Percentiles rank a stretch among this genome's conserved stretches.
phyloP scores from a whole-genome alignment of 2,113 vertebrate genomes.

The Strix uralensis region DNA sequence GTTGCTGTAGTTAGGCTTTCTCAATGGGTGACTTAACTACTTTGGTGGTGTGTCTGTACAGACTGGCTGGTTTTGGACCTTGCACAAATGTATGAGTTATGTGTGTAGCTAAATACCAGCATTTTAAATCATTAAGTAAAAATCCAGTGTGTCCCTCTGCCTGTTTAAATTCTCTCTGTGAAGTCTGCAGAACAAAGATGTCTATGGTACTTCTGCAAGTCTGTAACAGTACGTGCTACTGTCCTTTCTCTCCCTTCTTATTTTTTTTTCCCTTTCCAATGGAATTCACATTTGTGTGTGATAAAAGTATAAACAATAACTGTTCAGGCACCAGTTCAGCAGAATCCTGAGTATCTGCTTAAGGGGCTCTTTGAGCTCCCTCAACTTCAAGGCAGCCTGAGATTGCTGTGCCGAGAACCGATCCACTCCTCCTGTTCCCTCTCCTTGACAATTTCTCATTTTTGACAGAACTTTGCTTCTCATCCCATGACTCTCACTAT shows the following conservation, averaged over 20 bases:
- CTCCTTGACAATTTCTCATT: constrained; percentile 10
- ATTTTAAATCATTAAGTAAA: not conserved
- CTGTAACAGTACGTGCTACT: rapidly evolving
- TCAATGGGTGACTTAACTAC: rapidly evolving
- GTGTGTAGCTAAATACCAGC: not conserved
- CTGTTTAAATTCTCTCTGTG: not conserved
- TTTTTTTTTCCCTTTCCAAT: not conserved
- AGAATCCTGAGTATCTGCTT: not conserved
- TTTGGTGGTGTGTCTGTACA: not conserved
- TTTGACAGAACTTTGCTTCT: constrained; percentile 40
- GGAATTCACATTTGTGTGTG: not conserved
- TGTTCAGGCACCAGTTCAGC: not conserved
- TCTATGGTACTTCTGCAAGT: not conserved
- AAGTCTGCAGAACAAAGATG: not conserved
- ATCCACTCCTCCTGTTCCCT: not conserved
- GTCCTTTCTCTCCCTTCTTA: not conserved
- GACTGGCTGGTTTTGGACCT: not conserved
- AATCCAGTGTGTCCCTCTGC: not conserved
- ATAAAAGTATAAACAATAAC: not conserved
- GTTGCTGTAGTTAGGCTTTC: not conserved
- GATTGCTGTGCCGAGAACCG: not conserved
- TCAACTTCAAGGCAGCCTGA: not conserved
- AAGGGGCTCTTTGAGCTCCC: not conserved
- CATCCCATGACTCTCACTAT: not conserved
- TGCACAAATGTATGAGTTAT: not conserved